Evolutionary conservation across 2,888 invertebrate genomes (phyloP), one percentile per base, ranked within the genome.

Genomic region (Perizoma affinitatum): DNA sequence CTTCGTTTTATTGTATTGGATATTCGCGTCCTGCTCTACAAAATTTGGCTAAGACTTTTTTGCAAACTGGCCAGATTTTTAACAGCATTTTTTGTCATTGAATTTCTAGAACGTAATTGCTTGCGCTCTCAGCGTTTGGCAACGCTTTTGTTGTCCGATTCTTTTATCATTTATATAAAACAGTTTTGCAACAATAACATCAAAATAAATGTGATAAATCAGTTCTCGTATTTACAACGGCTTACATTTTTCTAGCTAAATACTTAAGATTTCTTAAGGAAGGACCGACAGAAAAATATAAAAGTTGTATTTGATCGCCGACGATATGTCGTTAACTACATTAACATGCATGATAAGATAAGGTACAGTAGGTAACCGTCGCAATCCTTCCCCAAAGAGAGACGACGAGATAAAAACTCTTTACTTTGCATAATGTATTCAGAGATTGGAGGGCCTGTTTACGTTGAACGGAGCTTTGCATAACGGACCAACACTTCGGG

Each of bases 71-170:
- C 75, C 74, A 72, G 68, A 38, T 74, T 80, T 72, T 75, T 80
- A 80, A 72, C 69, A 61, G 54, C 68, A 63, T 77, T 84, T 86
- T 87, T 87, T 84, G 79, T 75, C 76, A 79, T 78, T 74, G 76
- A 85, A 84, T 87, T 87, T 90, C 84, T 84, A 85, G 78, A 87
- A 87, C 83, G 84, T 84, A 84, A 83, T 83, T 78, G 80, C 74
- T 22, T 79, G 75, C 74, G 73, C 80, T 74, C 73, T 68, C 66
- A 35, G 67, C 69, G 69, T 71, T 76, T 60, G 9, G 46, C 41
- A 47, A n/a, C 11, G 33, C 35, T 45, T 48, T 48, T 48, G 36
- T 5, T 40, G 6, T 38, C 7, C 4, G 11, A n/a, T 36, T 48
- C 10, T 48, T 54, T 41, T 54, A 46, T 4, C 6, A 38, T 38